Percentiles rank a stretch among this genome's conserved stretches.
phyloP scores from a whole-genome alignment of 2,888 invertebrate species.

The Argyresthia albistria region DNA sequence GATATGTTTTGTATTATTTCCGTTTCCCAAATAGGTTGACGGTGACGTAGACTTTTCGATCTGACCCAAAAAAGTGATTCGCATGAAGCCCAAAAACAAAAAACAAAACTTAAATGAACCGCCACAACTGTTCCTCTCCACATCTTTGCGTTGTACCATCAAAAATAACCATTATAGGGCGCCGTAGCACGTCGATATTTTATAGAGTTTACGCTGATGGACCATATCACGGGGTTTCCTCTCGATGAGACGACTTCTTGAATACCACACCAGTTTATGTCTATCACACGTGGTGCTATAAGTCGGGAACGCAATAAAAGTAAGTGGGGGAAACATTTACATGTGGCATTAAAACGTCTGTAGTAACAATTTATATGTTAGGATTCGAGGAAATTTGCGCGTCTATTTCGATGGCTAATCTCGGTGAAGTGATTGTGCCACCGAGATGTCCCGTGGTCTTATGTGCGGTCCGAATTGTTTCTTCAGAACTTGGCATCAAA shows the following conservation, averaged over 20 bases:
- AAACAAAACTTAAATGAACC: too few species aligned
- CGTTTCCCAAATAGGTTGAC: too few species aligned
- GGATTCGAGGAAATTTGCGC: neutral
- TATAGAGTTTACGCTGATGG: constrained; percentile 43
- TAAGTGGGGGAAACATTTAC: constrained; percentile 5
- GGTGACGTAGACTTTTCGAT: too few species aligned
- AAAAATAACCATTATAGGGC: constrained; percentile 32
- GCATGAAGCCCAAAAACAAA: too few species aligned
- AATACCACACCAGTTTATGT: neutral
- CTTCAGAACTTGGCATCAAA: too few species aligned
- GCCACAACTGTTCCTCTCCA: too few species aligned
- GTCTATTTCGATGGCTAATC: constrained; percentile 6
- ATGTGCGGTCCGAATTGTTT: too few species aligned
- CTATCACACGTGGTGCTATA: neutral
- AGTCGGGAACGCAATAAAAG: constrained; percentile 2
- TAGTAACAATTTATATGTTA: constrained; percentile 4
- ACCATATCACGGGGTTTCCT: neutral
- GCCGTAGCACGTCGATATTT: constrained; percentile 40
- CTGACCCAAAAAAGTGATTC: too few species aligned
- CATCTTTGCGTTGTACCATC: constrained; percentile 14
- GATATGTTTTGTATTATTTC: too few species aligned
- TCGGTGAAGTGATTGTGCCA: neutral
- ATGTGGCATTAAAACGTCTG: constrained; percentile 3
- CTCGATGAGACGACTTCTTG: too few species aligned
- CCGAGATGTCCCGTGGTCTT: too few species aligned